Percentiles rank a stretch among this genome's conserved stretches.
Conservation (phyloP, 2,797 vertebrate genomes). For the Gila robusta region DNA sequence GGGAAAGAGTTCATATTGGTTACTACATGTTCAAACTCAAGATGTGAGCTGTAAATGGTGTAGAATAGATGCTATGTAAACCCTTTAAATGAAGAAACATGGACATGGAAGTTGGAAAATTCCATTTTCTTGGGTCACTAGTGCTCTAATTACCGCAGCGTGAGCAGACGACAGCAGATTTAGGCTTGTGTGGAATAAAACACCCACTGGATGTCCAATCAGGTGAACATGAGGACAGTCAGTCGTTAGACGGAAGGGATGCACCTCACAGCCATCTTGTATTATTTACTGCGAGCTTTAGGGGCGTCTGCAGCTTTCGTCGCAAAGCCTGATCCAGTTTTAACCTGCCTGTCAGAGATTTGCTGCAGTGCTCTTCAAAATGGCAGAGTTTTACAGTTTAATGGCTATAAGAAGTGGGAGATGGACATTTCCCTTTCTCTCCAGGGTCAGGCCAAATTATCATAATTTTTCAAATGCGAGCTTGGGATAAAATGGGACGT, state of each 20-base stretch:
- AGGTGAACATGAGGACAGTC: slow-evolving; percentile 57
- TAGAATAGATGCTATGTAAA: slow-evolving; percentile 8
- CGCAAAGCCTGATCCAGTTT: slow-evolving; percentile 61
- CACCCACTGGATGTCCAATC: slow-evolving; percentile 34
- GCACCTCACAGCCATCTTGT: slow-evolving; percentile 57
- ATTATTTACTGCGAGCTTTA: slow-evolving; percentile 71
- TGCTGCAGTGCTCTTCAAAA: slow-evolving; percentile 64
- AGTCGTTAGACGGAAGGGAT: slow-evolving; percentile 58
- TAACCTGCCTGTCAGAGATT: slow-evolving; percentile 68
- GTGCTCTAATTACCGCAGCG: slow-evolving; percentile 5
- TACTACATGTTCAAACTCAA: slow-evolving; percentile 43
- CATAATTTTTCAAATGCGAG: slow-evolving; percentile 22
- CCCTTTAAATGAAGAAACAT: slow-evolving; percentile 11
- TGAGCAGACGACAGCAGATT: slow-evolving; percentile 14
- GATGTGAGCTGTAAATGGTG: slow-evolving; percentile 24
- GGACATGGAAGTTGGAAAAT: slow-evolving; percentile 21
- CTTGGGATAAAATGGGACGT: background rate
- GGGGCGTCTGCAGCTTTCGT: slow-evolving; percentile 30
- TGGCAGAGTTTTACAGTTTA: slow-evolving; percentile 46
- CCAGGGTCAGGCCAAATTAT: slow-evolving; percentile 46
- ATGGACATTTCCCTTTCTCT: slow-evolving; percentile 34
- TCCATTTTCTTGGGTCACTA: background rate
- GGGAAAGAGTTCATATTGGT: slow-evolving; percentile 28
- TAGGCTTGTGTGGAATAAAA: slow-evolving; percentile 41
- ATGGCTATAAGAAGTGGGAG: slow-evolving; percentile 43